Evolutionary conservation across 2,797 vertebrate genomes (phyloP), one percentile per base, ranked within the genome.

Genomic region (Parotocinclus haroldoi): DNA sequence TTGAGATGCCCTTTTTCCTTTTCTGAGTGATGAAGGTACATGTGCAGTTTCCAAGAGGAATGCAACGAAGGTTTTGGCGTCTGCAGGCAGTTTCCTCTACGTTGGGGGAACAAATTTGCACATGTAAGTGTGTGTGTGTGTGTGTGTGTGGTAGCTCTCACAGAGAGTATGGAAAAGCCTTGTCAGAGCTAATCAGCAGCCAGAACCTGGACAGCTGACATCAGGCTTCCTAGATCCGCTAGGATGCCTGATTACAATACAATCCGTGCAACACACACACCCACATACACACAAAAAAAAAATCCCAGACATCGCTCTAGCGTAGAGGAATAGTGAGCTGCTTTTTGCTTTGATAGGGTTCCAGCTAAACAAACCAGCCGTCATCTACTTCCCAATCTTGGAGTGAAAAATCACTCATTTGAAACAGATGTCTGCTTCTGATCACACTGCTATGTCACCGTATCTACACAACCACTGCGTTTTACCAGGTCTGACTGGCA

Each of bases 21-120:
- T n/a, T 45, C 14, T 61, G 13, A 10, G 10, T 36, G 18, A 40
- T 42, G 53, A 16, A 70, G 19, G 3, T 49, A 37, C 36, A 18
- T 65, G 49, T 60, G 44, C 9, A 58, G 37, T 60, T 66, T 66
- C 10, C 39, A 55, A 66, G 17, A 16, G 58, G 63, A 59, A 64
- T 45, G 54, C 27, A 58, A 52, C 48, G 62, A 37, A 62, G 18
- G 10, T 17, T 7, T 36, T 76, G 48, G 17, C 13, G 16, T 50
- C n/a, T 58, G 16, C 19, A 75, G 71, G 14, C 50, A 4, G 73
- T 68, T 72, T 79, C 79, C 84, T 83, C 80, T 77, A 80, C 82
- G 57, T 38, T 13, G 51, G 48, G 16, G 48, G 8, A 19, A 27
- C 27, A 27, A 27, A 27, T 27, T 27, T 27, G 27, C 27, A 27